These are phyloP conservation scores for Drosophila varians DNA, from an alignment of 1,140 invertebrate species.

Conservation along the genomic window DNA sequence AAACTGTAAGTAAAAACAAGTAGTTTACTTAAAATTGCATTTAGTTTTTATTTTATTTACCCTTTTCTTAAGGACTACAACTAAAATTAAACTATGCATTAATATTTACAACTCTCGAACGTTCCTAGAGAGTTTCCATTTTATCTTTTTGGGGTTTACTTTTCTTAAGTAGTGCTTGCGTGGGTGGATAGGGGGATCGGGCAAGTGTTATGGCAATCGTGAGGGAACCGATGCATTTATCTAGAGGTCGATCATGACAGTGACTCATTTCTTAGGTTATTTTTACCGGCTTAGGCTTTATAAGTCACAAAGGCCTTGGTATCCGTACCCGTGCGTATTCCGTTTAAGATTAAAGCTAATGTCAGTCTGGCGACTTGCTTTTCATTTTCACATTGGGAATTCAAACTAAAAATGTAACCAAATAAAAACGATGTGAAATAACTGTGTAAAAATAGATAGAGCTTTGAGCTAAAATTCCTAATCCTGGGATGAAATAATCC, in stretches of 20 bases:
- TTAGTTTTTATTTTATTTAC: slow-evolving; percentile 51
- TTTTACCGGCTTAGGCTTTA: slow-evolving; percentile 30
- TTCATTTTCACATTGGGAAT: slow-evolving; percentile 34
- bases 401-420: slow-evolving; percentile 34
- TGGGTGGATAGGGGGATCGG: neutral
- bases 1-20: no score
- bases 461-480: slow-evolving; percentile 45
- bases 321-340: slow-evolving; percentile 33
- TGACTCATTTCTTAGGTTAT: slow-evolving; percentile 15
- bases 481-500: slow-evolving; percentile 27
- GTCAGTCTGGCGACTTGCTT: slow-evolving; percentile 46
- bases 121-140: slow-evolving; percentile 10
- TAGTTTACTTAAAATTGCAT: slow-evolving; percentile 24
- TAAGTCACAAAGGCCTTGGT: slow-evolving; percentile 37
- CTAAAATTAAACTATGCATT: slow-evolving; percentile 49
- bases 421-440: slow-evolving; percentile 1
- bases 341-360: slow-evolving; percentile 44
- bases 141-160: slow-evolving; percentile 1
- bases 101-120: slow-evolving; percentile 51
- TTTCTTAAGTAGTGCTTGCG: neutral
- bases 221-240: no score
- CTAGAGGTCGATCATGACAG: slow-evolving; percentile 7
- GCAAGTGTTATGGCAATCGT: no score
- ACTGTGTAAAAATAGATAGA: neutral
- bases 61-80: slow-evolving; percentile 47